Evolutionary conservation across 2,113 vertebrate genomes (phyloP).

Genomic region (Hemichromis elongatus): DNA sequence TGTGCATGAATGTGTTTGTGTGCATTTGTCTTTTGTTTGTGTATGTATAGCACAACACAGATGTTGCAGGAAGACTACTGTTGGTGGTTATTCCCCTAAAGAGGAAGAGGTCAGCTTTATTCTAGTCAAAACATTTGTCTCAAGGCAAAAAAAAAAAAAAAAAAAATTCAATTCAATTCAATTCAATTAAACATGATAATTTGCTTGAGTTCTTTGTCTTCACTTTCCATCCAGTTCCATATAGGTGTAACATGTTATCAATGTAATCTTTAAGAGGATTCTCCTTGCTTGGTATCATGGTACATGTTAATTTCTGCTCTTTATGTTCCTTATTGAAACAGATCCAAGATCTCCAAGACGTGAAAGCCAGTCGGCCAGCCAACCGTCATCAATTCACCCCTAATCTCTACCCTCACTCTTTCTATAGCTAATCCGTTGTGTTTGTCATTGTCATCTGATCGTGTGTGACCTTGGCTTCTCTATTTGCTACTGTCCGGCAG

Average conservation of each 20-base stretch:
- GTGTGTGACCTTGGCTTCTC: conserved; percentile 59
- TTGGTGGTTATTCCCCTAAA: not conserved
- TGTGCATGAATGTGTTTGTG: not conserved
- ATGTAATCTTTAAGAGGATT: conserved; percentile 73
- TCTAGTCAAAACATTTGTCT: not conserved
- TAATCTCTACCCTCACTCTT: conserved; percentile 58
- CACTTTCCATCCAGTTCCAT: conserved; percentile 59
- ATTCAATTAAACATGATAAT: too few species aligned
- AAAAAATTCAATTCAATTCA: too few species aligned
- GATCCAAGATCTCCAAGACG: conserved; percentile 46
- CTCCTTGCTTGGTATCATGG: conserved; percentile 68
- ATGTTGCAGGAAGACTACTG: conserved; percentile 24
- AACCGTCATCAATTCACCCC: conserved; percentile 63
- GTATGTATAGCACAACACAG: conserved; percentile 26
- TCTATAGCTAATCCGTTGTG: conserved; percentile 67
- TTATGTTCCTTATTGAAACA: conserved; percentile 64
- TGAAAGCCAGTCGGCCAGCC: conserved; percentile 25
- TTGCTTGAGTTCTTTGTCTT: conserved; percentile 49
- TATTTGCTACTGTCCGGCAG: conserved; percentile 27
- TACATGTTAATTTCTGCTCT: conserved; percentile 69
- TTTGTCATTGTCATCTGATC: conserved; percentile 70
- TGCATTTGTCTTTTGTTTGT: conserved; percentile 23
- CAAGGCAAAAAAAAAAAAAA: conserved; percentile 15
- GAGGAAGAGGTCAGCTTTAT: not conserved
- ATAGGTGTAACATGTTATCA: conserved; percentile 66